A percentile compares a stretch with the other conserved stretches of the same genome.
Conservation (phyloP, 2,888 invertebrate species). For the Nycteola revayana region DNA sequence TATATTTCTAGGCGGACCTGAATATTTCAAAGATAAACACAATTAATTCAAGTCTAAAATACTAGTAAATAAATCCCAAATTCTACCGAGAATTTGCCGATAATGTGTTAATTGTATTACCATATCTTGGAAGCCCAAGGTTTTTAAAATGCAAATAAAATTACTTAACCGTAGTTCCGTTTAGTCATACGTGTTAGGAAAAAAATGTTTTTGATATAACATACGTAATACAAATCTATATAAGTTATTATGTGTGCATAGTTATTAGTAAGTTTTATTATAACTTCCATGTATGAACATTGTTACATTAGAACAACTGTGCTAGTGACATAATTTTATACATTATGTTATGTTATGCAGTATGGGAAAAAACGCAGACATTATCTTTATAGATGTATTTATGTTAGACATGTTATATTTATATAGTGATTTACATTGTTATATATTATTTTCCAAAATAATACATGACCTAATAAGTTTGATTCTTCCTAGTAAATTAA, state of each 20-base stretch:
- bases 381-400: too few relatives aligned
- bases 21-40: neutral
- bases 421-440: too few relatives aligned
- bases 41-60: neutral
- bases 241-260: constrained; percentile 12
- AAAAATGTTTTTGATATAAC: constrained; percentile 22
- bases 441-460: too few relatives aligned
- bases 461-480: too few relatives aligned
- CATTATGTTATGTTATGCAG: too few relatives aligned
- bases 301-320: too few relatives aligned
- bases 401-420: too few relatives aligned
- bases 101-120: constrained; percentile 64
- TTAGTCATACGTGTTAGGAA: constrained; percentile 36
- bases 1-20: too few relatives aligned
- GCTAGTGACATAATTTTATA: too few relatives aligned
- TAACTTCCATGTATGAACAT: too few relatives aligned
- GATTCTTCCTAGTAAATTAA: too few relatives aligned
- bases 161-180: constrained; percentile 56
- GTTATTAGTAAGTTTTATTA: constrained; percentile 13
- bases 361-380: neutral
- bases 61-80: constrained; percentile 27
- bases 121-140: constrained; percentile 53
- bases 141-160: constrained; percentile 53
- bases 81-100: constrained; percentile 41
- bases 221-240: constrained; percentile 22